Evolutionary conservation across 2,113 vertebrate genomes (phyloP), one percentile per base, ranked within the genome.

Genomic region (Sorex araneus): DNA sequence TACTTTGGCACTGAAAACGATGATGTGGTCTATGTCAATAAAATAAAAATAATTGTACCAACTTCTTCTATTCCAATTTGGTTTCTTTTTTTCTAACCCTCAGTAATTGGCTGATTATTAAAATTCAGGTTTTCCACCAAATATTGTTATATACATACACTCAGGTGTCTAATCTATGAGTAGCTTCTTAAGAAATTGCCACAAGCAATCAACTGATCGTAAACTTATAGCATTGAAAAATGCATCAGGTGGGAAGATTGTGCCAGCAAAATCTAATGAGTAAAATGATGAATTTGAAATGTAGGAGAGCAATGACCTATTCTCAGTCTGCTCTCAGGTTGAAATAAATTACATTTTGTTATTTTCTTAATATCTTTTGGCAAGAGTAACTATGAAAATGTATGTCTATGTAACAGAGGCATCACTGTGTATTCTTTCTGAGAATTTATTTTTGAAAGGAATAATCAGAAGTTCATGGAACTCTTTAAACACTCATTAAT

Each of bases 401-500:
- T 36, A n/a, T 71, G 1, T 71, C 89, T 32, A 18, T 69, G 5
- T 47, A 74, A 87, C 74, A 66, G n/a, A 10, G 82, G n/a, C 3
- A 84, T 91, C 81, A 78, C 8, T 30, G 0, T 40, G 13, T 64
- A 57, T 87, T 95, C 30, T 63, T 94, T 69, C 90, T 71, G 36
- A 94, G 28, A 94, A 89, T 34, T 3, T 19, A 77, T 84, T 70
- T 90, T 86, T 82, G 25, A 95, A 94, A 83, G 54, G 89, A 96
- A 91, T 95, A 97, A 96, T 94, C 92, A 96, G 93, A 97, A 79
- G 91, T 36, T 9, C 40, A 82, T 66, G 84, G 94, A 97, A 84
- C 60, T 95, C 95, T 97, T 93, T 94, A 94, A 95, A 97, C 63
- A 91, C 57, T 81, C 89, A 97, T 97, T 96, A 97, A 91, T 95